A percentile compares a stretch with the other conserved stretches of the same genome.
Conservation (phyloP, 2,113 vertebrate species). For the Labrus mixtus region DNA sequence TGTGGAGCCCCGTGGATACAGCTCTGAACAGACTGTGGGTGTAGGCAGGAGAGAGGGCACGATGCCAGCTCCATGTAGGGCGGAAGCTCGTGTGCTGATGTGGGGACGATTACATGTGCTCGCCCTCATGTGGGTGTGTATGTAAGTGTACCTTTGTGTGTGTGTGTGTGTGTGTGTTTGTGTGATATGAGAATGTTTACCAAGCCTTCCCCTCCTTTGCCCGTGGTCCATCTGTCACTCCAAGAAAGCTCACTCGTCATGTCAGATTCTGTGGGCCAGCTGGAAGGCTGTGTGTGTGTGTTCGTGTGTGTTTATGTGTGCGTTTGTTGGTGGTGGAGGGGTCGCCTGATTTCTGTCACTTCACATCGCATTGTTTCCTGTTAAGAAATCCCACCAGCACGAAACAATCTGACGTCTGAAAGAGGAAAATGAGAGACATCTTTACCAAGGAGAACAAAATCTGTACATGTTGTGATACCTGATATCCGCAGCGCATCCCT, state of each 20-base stretch:
- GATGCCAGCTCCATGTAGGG: conserved; percentile 1
- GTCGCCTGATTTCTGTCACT: conserved; percentile 41
- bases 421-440: conserved; percentile 1
- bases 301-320: conserved; percentile 18
- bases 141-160: neutral
- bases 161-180: conserved; percentile 7
- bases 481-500: neutral
- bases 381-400: conserved; percentile 44
- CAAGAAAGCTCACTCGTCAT: conserved; percentile 52
- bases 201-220: conserved; percentile 41
- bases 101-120: conserved; percentile 15
- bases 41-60: conserved; percentile 1
- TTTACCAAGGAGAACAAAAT: neutral
- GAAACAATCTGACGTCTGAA: conserved; percentile 25
- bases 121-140: neutral
- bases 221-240: conserved; percentile 60
- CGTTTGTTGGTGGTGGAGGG: neutral
- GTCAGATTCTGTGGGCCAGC: conserved; percentile 48
- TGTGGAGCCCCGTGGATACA: conserved; percentile 5
- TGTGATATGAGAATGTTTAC: conserved; percentile 36
- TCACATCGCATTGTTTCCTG: conserved; percentile 54
- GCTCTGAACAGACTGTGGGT: conserved; percentile 1
- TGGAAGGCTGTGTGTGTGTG: conserved; percentile 25
- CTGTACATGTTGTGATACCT: neutral
- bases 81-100: neutral